Evolutionary conservation across 2,797 vertebrate genomes (phyloP), one percentile per base, ranked within the genome.

Genomic region (Myotis myotis): DNA sequence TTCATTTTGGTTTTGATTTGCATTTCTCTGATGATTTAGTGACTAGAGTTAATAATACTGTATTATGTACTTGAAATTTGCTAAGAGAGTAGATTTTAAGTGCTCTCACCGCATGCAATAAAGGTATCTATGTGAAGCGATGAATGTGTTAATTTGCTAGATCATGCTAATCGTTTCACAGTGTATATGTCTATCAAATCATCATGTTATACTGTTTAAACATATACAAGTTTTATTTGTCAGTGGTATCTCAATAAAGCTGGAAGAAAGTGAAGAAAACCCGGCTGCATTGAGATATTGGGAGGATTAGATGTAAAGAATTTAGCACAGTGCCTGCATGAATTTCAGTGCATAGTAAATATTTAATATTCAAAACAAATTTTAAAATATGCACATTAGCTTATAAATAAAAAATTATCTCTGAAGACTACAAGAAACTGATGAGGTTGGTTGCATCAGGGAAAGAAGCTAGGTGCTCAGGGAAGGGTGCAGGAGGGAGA

Each of bases 351-450:
- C 23, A 92, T 68, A 71, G 44, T 82, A 44, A 82, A 92, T 92
- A 41, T 49, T 87, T 82, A 93, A 90, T 82, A 94, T 91, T 95
- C 91, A 86, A 89, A 86, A 83, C 2, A 8, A 88, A 91, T 60
- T 91, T 95, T 55, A 79, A 96, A 96, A 91, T 95, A 82, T 82
- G 74, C 55, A 88, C 44, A 94, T 93, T 87, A 79, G 44, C 79
- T 95, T 80, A 7, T 85, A 75, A 93, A 93, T 57, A 92, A 90
- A 81, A 80, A 85, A 11, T 87, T 95, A 4, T 91, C 85, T 62
- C 79, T 66, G 20, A 66, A 85, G 86, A 94, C 74, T 75, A 89
- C n/a, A 87, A 70, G 53, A 75, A 94, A 88, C 33, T 70, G n/a
- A 49, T 92, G 86, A 86, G 70, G 51, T 74, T 87, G 72, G 47